Percentiles rank a stretch among this genome's conserved stretches.
phyloP scores from a whole-genome alignment of 2,888 invertebrate genomes.

The Epinotia demarniana region DNA sequence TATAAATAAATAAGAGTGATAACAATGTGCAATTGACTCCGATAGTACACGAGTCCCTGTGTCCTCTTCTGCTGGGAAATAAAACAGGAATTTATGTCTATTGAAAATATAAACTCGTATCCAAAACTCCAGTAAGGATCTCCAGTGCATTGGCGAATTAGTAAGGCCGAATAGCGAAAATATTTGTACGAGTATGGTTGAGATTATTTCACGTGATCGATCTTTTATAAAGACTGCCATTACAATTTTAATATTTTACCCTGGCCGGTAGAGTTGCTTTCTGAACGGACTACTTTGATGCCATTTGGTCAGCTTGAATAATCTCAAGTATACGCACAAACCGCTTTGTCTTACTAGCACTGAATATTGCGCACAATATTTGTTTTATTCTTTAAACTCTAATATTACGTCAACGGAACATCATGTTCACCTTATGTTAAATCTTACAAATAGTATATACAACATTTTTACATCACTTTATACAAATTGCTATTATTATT shows the following conservation, averaged over 20 bases:
- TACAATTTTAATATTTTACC: no score
- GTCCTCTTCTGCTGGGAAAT: background rate
- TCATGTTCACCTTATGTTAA: conserved; percentile 19
- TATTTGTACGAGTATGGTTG: no score
- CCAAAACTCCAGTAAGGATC: background rate
- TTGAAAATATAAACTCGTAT: no score
- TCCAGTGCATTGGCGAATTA: no score
- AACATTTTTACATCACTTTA: conserved; percentile 44
- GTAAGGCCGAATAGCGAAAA: no score
- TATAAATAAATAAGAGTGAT: background rate
- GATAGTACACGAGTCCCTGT: background rate
- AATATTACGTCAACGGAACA: background rate
- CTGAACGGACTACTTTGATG: no score
- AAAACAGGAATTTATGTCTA: background rate
- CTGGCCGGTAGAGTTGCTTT: no score
- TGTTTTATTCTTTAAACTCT: background rate
- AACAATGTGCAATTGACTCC: background rate
- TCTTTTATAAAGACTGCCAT: no score
- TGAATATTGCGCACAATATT: background rate
- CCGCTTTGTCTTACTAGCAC: background rate
- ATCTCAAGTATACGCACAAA: background rate
- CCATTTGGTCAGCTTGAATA: no score
- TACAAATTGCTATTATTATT: conserved; percentile 35
- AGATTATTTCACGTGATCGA: no score
- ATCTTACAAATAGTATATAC: conserved; percentile 43